Percentiles rank a stretch among this genome's conserved stretches.
Evolutionary conservation across 2,113 vertebrate genomes (phyloP).

Genomic region (Condylura cristata): DNA sequence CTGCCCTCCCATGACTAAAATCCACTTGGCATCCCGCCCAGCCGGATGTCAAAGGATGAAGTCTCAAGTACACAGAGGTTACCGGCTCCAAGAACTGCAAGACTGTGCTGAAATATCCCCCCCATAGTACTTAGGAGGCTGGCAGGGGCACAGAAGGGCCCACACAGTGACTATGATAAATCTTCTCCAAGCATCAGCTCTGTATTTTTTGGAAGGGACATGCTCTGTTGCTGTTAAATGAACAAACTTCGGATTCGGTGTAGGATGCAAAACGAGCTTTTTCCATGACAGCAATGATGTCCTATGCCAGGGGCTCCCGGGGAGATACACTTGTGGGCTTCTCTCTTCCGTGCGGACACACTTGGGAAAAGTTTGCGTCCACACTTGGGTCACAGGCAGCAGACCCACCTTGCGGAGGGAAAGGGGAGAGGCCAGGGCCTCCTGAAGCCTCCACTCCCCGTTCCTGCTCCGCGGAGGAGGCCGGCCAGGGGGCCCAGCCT

Average conservation of each 20-base stretch:
- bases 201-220: not conserved
- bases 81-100: too few relatives aligned
- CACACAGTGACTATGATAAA: not conserved
- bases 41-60: not conserved
- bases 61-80: too few relatives aligned
- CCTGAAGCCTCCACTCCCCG: not conserved
- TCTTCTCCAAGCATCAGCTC: not conserved
- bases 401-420: not conserved
- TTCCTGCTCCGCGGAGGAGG: too few relatives aligned
- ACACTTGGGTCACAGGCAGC: rapidly evolving
- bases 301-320: not conserved
- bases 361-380: not conserved
- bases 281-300: not conserved
- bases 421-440: not conserved
- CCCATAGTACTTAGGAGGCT: not conserved
- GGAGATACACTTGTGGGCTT: not conserved
- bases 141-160: not conserved
- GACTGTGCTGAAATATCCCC: not conserved
- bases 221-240: not conserved
- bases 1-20: not conserved
- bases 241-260: not conserved
- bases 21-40: too few relatives aligned
- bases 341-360: not conserved
- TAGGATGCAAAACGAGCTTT: not conserved
- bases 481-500: not conserved